Evolutionary conservation across 92 coral and sea anemone species (phyloP), one percentile per base, ranked within the genome.

Genomic region (Zoanthus solanderi): DNA sequence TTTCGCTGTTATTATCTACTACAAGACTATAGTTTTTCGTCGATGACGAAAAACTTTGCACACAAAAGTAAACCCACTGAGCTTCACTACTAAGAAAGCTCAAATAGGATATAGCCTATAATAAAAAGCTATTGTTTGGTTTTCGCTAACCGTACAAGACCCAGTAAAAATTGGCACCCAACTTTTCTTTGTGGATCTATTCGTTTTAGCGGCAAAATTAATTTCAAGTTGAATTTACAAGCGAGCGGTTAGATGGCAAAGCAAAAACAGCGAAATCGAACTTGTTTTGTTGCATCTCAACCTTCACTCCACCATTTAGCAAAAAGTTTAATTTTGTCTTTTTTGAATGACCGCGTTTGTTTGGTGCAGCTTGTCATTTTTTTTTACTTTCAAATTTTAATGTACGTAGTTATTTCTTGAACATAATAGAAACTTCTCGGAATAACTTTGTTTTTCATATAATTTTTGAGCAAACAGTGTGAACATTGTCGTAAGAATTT

Each of bases 21-120:
- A 81, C 61, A 45, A 67, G 61, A 81, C 80, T 66, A 47, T 16
- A 34, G 42, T 67, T 72, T 91, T 84, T 83, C 68, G 79, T 71
- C 61, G 31, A 30, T 50, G 87, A 72, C 80, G 91, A 83, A 88
- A 81, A 65, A 63, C 63, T 42, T 52, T 65, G 47, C 46, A 63
- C 85, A 83, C 75, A 44, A 30, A 37, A 50, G 83, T 48, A 47
- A 79, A 31, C 88, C 75, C 72, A 79, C 83, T 82, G 91, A 37
- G 88, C 79, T 14, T 32, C 45, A 47, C 54, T 81, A 28, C 29
- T 66, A 81, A 68, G 46, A 42, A 28, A 80, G 75, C 75, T 81
- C 66, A 45, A 81, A 65, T 45, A 65, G 75, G 75, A 81, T n/a
- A 81, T n/a, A 66, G 65, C 85, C 46, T 14, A 34, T 65, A 34